These are phyloP conservation scores for Drosophila cardini DNA, from an alignment of 1,140 invertebrate species.

Conservation along the genomic window DNA sequence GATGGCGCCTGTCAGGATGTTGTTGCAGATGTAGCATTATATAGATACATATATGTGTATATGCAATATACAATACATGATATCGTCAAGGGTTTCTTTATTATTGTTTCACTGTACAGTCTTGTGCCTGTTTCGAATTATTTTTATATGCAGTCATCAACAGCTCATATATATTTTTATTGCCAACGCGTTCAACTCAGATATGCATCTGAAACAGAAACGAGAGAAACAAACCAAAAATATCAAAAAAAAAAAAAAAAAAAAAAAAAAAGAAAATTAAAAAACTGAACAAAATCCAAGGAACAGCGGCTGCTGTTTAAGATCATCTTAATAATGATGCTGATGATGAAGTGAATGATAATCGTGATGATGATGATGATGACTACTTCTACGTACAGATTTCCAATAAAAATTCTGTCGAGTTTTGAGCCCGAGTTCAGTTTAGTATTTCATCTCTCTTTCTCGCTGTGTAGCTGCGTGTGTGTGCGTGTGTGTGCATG, in stretches of 20 bases:
- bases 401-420: slow-evolving; percentile 74
- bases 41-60: slow-evolving; percentile 6
- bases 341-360: slow-evolving; percentile 9
- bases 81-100: slow-evolving; percentile 36
- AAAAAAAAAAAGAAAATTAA: slow-evolving; percentile 22
- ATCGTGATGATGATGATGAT: slow-evolving; percentile 44
- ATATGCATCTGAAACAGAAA: slow-evolving; percentile 77
- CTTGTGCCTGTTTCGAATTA: slow-evolving; percentile 62
- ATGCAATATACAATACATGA: slow-evolving; percentile 3
- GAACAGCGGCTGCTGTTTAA: slow-evolving; percentile 41
- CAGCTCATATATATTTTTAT: slow-evolving; percentile 82
- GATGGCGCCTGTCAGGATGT: slow-evolving; percentile 28
- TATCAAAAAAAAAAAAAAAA: slow-evolving; percentile 44
- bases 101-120: slow-evolving; percentile 38
- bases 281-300: slow-evolving; percentile 32
- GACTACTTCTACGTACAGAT: slow-evolving; percentile 82
- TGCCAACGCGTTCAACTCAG: slow-evolving; percentile 60
- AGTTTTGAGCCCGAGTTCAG: slow-evolving; percentile 36
- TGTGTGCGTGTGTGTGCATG: slow-evolving; percentile 6
- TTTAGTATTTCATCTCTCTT: slow-evolving; percentile 61
- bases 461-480: too few relatives aligned
- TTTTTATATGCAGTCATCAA: slow-evolving; percentile 82
- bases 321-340: slow-evolving; percentile 26
- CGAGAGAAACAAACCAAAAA: slow-evolving; percentile 22
- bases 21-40: slow-evolving; percentile 24